phyloP scores from a whole-genome alignment of 2,888 invertebrate species.

The Caenorhabditis sp. region DNA sequence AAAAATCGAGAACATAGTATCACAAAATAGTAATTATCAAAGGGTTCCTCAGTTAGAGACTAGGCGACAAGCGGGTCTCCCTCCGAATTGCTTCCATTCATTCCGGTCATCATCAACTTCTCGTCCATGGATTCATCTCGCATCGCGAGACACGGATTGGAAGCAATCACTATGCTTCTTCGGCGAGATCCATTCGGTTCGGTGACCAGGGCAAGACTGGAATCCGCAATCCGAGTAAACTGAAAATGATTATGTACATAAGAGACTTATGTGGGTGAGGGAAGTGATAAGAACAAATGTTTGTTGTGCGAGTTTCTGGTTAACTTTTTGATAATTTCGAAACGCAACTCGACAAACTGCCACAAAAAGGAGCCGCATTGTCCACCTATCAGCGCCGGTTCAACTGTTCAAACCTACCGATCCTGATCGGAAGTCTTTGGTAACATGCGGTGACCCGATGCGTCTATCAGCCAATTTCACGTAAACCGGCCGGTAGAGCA shows the following conservation, averaged over 20 bases:
- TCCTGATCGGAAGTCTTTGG: conserved; percentile 69
- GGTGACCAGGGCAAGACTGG: conserved; percentile 69
- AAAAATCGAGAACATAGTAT: conserved; percentile 26
- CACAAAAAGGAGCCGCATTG: no score
- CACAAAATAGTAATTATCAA: conserved; percentile 10
- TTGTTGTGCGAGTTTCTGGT: conserved; percentile 1
- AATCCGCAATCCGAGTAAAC: conserved; percentile 70
- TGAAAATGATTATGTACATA: conserved; percentile 40
- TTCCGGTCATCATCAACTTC: conserved; percentile 45
- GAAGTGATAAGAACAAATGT: conserved; percentile 8
- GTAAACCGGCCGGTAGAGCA: conserved; percentile 82
- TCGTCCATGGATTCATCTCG: conserved; percentile 63
- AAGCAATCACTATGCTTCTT: conserved; percentile 63
- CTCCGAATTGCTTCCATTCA: conserved; percentile 45
- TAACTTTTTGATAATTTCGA: no score
- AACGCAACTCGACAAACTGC: no score
- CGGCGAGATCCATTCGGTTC: conserved; percentile 71
- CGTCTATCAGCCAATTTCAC: conserved; percentile 69
- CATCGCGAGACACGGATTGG: conserved; percentile 61
- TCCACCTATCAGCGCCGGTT: background rate
- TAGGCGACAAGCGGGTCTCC: conserved; percentile 51
- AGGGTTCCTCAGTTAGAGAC: conserved; percentile 14
- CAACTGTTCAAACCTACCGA: conserved; percentile 59
- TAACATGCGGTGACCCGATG: conserved; percentile 66
- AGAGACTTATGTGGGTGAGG: conserved; percentile 13